A percentile compares a stretch with the other conserved stretches of the same genome.
Evolutionary conservation across 1,140 invertebrate species (phyloP).

Genomic region (Akabosia matsudoensis): DNA sequence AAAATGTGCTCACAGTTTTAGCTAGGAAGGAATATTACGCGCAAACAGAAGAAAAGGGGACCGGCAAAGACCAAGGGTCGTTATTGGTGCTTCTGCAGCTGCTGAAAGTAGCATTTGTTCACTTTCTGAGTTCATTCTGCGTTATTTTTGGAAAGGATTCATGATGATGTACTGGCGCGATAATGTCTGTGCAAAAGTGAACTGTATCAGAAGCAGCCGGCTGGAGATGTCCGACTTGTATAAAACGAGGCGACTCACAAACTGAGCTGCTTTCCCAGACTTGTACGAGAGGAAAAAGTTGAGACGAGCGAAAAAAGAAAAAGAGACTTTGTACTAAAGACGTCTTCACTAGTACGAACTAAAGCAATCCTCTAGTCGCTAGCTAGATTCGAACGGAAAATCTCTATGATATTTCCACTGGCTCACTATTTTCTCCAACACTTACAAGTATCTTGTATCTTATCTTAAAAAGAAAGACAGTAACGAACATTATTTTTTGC

Average conservation of each 20-base stretch:
- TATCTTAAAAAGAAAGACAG: no score
- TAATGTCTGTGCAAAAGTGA: background rate
- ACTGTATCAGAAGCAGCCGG: background rate
- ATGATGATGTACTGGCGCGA: background rate
- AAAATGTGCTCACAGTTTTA: conserved; percentile 12
- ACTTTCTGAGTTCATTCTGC: background rate
- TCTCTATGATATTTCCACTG: no score
- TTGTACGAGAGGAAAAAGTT: background rate
- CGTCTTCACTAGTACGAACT: no score
- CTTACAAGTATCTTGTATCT: no score
- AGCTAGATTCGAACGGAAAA: no score
- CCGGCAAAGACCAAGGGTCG: no score
- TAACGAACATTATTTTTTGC: no score
- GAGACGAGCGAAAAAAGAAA: background rate
- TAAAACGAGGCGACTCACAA: background rate
- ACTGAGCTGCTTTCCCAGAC: background rate
- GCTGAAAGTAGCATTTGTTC: background rate
- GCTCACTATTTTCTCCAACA: no score
- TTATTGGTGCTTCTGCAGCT: background rate
- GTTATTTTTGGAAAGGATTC: background rate
- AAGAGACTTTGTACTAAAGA: no score
- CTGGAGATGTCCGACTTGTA: background rate
- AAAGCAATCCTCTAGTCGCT: no score
- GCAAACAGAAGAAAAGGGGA: background rate
- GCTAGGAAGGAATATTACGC: background rate